Conservation (phyloP, 2,888 invertebrate genomes). For the Linnaemya tessellans region DNA sequence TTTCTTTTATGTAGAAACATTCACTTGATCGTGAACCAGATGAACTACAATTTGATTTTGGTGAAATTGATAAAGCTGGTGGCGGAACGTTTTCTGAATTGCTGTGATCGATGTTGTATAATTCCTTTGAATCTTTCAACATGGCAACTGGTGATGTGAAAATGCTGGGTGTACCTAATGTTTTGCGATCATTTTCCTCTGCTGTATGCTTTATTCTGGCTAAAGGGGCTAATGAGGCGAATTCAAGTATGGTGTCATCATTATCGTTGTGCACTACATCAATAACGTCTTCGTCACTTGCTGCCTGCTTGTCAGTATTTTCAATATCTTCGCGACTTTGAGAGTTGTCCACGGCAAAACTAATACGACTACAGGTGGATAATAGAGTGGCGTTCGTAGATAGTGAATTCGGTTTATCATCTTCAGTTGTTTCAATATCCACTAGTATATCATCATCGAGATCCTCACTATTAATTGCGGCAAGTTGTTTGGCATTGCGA, state of each 20-base stretch:
- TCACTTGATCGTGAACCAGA: conserved; percentile 52
- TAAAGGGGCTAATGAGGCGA: conserved; percentile 31
- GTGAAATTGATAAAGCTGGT: conserved; percentile 29
- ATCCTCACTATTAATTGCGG: conserved; percentile 47
- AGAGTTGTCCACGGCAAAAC: conserved; percentile 3
- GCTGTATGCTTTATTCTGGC: conserved; percentile 12
- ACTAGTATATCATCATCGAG: conserved; percentile 87
- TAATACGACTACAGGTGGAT: conserved; percentile 3
- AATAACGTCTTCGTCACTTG: conserved; percentile 60
- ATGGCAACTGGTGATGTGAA: background rate
- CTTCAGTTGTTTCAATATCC: conserved; percentile 94
- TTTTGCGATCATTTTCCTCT: conserved; percentile 24
- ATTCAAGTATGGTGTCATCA: conserved; percentile 46
- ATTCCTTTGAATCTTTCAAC: background rate
- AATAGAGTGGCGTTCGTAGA: background rate
- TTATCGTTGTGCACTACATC: conserved; percentile 60
- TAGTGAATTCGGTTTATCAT: conserved; percentile 83
- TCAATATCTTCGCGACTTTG: conserved; percentile 4
- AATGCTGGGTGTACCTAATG: background rate
- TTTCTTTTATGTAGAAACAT: conserved; percentile 34
- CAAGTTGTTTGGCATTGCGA: background rate
- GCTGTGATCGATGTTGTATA: conserved; percentile 32
- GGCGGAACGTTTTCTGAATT: conserved; percentile 61
- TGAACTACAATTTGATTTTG: conserved; percentile 39
- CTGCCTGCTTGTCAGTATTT: conserved; percentile 15